Evolutionary conservation across 1,140 invertebrate genomes (phyloP).

Genomic region (Danaus melanippus): DNA sequence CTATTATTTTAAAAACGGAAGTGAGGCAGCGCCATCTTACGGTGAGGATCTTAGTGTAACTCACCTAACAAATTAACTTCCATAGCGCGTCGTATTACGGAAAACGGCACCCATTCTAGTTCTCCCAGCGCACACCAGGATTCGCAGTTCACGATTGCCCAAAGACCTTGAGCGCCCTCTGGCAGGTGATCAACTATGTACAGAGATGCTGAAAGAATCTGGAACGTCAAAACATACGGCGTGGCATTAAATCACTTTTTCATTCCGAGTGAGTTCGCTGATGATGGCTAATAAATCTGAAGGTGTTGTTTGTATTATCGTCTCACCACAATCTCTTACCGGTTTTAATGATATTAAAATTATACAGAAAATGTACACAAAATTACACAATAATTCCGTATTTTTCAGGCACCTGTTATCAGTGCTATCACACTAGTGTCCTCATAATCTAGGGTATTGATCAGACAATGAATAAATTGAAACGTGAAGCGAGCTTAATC

Average conservation of each 20-base stretch:
- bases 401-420: too few species aligned
- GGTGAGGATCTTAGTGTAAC: conserved; percentile 20
- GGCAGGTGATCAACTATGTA: conserved; percentile 84
- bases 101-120: conserved; percentile 88
- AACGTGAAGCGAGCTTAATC: too few species aligned
- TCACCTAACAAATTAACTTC: conserved; percentile 83
- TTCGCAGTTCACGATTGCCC: conserved; percentile 92
- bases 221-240: conserved; percentile 18
- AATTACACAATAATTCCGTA: too few species aligned
- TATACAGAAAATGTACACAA: too few species aligned
- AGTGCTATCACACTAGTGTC: too few species aligned
- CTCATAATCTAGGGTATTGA: too few species aligned
- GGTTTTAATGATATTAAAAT: too few species aligned
- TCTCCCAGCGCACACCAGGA: conserved; percentile 90
- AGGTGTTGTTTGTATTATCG: too few species aligned
- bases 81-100: conserved; percentile 80
- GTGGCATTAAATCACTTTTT: conserved; percentile 4
- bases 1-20: conserved; percentile 12
- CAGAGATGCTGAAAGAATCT: conserved; percentile 81
- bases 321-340: too few species aligned
- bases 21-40: conserved; percentile 11
- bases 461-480: too few species aligned
- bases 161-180: conserved; percentile 83
- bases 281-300: too few species aligned
- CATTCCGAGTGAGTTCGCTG: conserved; percentile 12